Conservation (phyloP, 2,888 invertebrate genomes). For the Crepidodera aurea region DNA sequence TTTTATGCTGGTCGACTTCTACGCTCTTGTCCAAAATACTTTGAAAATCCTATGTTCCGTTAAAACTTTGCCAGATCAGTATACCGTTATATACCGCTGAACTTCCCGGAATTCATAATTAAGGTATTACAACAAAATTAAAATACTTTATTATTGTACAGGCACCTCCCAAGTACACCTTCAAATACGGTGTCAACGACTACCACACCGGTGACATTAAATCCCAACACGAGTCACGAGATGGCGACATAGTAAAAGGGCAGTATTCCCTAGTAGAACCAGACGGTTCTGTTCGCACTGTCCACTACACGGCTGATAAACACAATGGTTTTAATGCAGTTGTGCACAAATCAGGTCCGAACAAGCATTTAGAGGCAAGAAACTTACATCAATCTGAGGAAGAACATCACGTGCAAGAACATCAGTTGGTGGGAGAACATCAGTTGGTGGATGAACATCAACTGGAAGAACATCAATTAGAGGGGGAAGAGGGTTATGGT, state of each 20-base stretch:
- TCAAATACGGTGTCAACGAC: conserved; percentile 59
- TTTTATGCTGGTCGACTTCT: too few species aligned
- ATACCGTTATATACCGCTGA: too few species aligned
- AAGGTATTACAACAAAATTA: too few species aligned
- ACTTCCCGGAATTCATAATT: too few species aligned
- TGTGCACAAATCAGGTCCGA: conserved; percentile 50
- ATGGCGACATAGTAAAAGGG: conserved; percentile 59
- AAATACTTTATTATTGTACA: conserved; percentile 32
- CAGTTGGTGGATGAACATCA: conserved; percentile 14
- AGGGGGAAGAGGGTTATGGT: conserved; percentile 8
- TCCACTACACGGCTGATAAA: conserved; percentile 59
- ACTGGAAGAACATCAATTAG: conserved; percentile 9
- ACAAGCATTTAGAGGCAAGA: conserved; percentile 37
- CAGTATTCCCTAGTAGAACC: conserved; percentile 59
- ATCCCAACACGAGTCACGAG: conserved; percentile 56
- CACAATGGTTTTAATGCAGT: conserved; percentile 59
- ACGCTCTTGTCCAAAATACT: too few species aligned
- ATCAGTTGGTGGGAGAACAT: conserved; percentile 28
- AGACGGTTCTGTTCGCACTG: conserved; percentile 58
- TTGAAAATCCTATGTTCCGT: too few species aligned
- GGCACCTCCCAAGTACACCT: conserved; percentile 57
- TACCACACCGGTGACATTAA: conserved; percentile 59
- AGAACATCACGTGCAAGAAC: conserved; percentile 21
- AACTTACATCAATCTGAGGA: conserved; percentile 26
- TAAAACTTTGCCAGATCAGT: too few species aligned